Evolutionary conservation across 2,797 vertebrate species (phyloP).

Genomic region (Sebastes minor): DNA sequence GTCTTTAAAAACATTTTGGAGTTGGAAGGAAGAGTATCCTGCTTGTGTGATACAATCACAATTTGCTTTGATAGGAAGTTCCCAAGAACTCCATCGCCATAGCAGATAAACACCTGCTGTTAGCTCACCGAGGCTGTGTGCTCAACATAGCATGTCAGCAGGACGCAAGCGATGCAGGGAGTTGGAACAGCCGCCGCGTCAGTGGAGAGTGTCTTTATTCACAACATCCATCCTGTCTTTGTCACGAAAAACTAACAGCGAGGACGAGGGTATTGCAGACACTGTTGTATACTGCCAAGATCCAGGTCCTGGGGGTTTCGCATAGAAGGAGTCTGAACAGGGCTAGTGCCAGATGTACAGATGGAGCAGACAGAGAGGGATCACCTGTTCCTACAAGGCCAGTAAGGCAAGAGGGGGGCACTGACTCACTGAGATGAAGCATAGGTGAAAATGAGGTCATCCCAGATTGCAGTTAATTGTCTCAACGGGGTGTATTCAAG

Average conservation of each 20-base stretch:
- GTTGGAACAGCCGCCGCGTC: background rate
- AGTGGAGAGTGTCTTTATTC: conserved; percentile 16
- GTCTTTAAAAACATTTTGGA: background rate
- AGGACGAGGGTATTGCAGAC: conserved; percentile 8
- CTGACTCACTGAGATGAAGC: conserved; percentile 48
- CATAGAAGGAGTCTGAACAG: conserved; percentile 15
- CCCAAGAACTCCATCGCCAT: background rate
- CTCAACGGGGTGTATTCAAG: background rate
- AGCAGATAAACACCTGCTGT: conserved; percentile 1
- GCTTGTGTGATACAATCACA: background rate
- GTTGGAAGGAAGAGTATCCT: background rate
- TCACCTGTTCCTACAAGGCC: conserved; percentile 51
- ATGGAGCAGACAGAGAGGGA: conserved; percentile 54
- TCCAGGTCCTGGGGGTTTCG: conserved; percentile 22
- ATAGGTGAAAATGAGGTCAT: conserved; percentile 53
- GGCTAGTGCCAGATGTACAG: conserved; percentile 47
- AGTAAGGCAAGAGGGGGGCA: conserved; percentile 21
- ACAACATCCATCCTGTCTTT: conserved; percentile 8
- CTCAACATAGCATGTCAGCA: background rate
- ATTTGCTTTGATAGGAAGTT: background rate
- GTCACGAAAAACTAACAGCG: conserved; percentile 2
- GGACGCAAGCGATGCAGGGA: background rate
- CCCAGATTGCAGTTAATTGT: conserved; percentile 22
- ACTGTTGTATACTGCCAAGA: conserved; percentile 5
- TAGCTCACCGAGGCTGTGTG: background rate